These are phyloP conservation scores for Onthophagus sagittarius DNA, from an alignment of 2,888 invertebrate genomes.

Conservation along the genomic window DNA sequence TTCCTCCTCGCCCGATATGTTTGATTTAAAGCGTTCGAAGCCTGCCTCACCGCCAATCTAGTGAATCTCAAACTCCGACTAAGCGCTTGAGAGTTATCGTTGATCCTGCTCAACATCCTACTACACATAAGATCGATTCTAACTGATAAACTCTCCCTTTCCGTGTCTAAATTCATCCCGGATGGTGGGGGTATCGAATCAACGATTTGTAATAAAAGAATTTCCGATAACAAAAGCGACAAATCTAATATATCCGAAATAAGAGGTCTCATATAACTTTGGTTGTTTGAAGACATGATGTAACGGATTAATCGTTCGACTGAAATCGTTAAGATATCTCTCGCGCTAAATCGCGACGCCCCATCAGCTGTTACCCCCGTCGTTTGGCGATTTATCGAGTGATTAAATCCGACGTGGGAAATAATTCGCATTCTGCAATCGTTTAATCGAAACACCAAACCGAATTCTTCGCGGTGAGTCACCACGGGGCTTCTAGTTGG, in stretches of 20 bases:
- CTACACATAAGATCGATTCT: slow-evolving; percentile 44
- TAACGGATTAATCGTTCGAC: slow-evolving; percentile 51
- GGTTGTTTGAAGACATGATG: slow-evolving; percentile 44
- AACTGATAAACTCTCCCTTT: slow-evolving; percentile 40
- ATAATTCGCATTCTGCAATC: slow-evolving; percentile 40
- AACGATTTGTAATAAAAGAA: slow-evolving; percentile 49
- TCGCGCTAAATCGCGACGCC: slow-evolving; percentile 38
- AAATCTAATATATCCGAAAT: slow-evolving; percentile 47
- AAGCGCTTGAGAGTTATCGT: slow-evolving; percentile 39
- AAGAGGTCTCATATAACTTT: slow-evolving; percentile 30
- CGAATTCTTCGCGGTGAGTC: slow-evolving; percentile 40
- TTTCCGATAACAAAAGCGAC: slow-evolving; percentile 50
- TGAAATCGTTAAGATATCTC: slow-evolving; percentile 49
- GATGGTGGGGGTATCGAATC: slow-evolving; percentile 47
- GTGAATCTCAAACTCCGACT: slow-evolving; percentile 42
- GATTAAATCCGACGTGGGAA: slow-evolving; percentile 27
- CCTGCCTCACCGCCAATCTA: slow-evolving; percentile 41
- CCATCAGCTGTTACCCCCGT: slow-evolving; percentile 41
- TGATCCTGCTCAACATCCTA: slow-evolving; percentile 40
- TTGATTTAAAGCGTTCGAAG: slow-evolving; percentile 39
- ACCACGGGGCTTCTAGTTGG: slow-evolving; percentile 17
- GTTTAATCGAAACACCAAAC: slow-evolving; percentile 39
- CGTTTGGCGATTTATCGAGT: slow-evolving; percentile 23
- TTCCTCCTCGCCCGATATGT: slow-evolving; percentile 41
- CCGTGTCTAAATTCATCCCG: slow-evolving; percentile 43